A percentile compares a stretch with the other conserved stretches of the same genome.
Evolutionary conservation across 2,113 vertebrate species (phyloP).

Genomic region (Asarcornis scutulata): DNA sequence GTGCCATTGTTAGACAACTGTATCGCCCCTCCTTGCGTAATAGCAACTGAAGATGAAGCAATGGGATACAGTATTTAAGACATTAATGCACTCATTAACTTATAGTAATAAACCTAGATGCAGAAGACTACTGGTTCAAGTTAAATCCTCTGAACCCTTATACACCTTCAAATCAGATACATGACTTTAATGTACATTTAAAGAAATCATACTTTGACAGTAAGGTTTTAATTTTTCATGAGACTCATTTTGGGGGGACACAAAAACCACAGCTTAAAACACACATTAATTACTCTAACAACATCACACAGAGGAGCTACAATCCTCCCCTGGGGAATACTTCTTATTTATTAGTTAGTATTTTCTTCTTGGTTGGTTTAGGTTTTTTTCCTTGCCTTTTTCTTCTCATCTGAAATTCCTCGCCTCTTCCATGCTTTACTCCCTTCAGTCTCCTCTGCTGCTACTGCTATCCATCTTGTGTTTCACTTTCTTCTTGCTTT

Average conservation of each 20-base stretch:
- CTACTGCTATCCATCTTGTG: neutral
- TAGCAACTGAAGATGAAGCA: conserved; percentile 86
- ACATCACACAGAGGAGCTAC: neutral
- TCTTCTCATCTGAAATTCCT: conserved; percentile 32
- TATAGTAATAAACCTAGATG: conserved; percentile 23
- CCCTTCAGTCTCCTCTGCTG: conserved; percentile 13
- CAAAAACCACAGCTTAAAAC: neutral
- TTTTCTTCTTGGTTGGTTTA: conserved; percentile 11
- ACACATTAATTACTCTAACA: neutral
- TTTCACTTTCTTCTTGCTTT: neutral
- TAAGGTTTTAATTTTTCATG: neutral
- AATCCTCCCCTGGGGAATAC: neutral
- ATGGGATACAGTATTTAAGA: conserved; percentile 49
- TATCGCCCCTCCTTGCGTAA: conserved; percentile 97
- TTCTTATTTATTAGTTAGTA: neutral
- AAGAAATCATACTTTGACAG: neutral
- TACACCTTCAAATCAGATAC: neutral
- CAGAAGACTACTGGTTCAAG: neutral
- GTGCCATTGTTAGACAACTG: conserved; percentile 97
- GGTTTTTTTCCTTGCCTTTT: conserved; percentile 17
- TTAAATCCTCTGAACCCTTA: neutral
- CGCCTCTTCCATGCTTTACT: conserved; percentile 6
- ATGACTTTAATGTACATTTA: neutral
- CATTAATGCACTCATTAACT: conserved; percentile 15
- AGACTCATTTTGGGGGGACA: accelerated